phyloP scores from a whole-genome alignment of 2,113 vertebrate species.

The Equus przewalskii region DNA sequence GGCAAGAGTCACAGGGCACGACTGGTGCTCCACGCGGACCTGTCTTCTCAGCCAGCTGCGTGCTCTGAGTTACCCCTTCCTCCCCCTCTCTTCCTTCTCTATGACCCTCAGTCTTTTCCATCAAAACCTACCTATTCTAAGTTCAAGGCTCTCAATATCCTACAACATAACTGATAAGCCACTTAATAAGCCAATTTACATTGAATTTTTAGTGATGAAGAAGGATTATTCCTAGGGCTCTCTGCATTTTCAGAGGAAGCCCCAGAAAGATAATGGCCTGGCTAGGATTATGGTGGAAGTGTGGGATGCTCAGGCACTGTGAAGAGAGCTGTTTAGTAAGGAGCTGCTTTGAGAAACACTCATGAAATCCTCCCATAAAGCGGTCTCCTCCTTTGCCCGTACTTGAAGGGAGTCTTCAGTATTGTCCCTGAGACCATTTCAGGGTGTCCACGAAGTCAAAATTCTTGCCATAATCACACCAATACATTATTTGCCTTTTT shows the following conservation, averaged over 20 bases:
- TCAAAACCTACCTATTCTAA: not conserved
- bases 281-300: not conserved
- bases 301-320: not conserved
- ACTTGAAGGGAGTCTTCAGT: not conserved
- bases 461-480: not conserved
- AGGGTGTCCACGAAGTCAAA: not conserved
- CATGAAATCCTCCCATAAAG: not conserved
- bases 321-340: not conserved
- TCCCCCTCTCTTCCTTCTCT: not conserved
- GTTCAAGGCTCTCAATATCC: not conserved
- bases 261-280: not conserved
- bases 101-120: not conserved
- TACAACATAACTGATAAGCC: not conserved
- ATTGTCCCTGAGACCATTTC: not conserved
- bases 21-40: rapidly evolving
- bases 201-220: not conserved
- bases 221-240: not conserved
- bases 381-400: not conserved
- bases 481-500: not conserved
- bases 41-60: rapidly evolving
- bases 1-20: no score
- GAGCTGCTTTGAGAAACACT: not conserved
- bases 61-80: not conserved
- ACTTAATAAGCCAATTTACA: not conserved
- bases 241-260: not conserved